Evolutionary conservation across 2,888 invertebrate species (phyloP), one percentile per base, ranked within the genome.

Genomic region (Nomada ruficornis): DNA sequence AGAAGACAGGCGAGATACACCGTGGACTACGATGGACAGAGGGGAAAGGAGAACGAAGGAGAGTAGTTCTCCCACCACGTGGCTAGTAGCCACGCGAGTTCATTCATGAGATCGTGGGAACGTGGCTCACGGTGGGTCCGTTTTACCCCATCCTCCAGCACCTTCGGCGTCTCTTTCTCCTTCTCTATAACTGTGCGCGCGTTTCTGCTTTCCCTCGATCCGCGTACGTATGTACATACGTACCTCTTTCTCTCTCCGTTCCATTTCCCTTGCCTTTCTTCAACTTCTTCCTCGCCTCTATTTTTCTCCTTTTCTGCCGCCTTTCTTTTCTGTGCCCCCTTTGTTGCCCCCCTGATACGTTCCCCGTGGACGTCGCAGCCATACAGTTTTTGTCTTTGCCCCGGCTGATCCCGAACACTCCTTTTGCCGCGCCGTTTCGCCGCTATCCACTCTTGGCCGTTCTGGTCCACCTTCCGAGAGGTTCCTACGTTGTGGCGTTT

Each of bases 101-200:
- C 94, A 93, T 94, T 94, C 94, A 93, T 93, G 92, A 93, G 93
- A 93, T 94, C 94, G 93, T 94, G 93, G 93, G 94, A 93, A 93
- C 92, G 91, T 90, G 91, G 89, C 90, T 91, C 88, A 89, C 89
- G 90, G 87, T 87, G 88, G 88, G 89, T 88, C 88, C 89, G 89
- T 87, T 86, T 89, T 79, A 87, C 89, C 94, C 94, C 95, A 95
- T 95, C 95, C 95, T 94, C 93, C 81, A 52, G 68, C 82, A 82
- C 74, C 84, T 74, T 86, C 82, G 81, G 80, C 84, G 73, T 85
- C 85, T 77, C 69, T 80, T 83, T 69, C 70, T 70, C 29, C 44
- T 47, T 44, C 59, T 52, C 42, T 68, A 52, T 55, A n/a, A 11
- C 55, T 29, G 50, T 74, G 10, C 77, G 63, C 75, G 67, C 57